Evolutionary conservation across 2,888 invertebrate species (phyloP).

Genomic region (Danaus chrysippus): DNA sequence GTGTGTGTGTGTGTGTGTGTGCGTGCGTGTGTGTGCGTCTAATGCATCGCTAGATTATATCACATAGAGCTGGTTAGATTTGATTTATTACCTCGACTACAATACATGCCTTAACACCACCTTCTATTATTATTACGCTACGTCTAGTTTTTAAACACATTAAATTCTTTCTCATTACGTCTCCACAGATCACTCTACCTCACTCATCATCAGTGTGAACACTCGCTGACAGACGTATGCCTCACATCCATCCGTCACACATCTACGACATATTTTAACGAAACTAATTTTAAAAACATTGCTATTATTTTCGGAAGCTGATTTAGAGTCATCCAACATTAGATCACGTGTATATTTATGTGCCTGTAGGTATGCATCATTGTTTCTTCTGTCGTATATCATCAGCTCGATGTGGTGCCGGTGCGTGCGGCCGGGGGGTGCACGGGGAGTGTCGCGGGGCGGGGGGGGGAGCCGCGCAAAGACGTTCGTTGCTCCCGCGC

Average conservation of each 20-base stretch:
- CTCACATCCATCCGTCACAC: too few relatives aligned
- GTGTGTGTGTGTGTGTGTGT: conserved; percentile 48
- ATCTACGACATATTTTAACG: too few relatives aligned
- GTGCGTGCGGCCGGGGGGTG: conserved; percentile 34
- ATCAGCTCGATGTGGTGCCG: conserved; percentile 36
- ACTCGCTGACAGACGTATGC: too few relatives aligned
- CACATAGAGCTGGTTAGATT: conserved; percentile 51
- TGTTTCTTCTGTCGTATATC: conserved; percentile 15
- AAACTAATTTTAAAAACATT: too few relatives aligned
- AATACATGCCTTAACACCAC: background rate
- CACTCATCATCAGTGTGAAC: too few relatives aligned
- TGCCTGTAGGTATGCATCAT: background rate
- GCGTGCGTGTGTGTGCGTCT: conserved; percentile 60
- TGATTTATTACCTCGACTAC: conserved; percentile 7
- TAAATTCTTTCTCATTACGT: too few relatives aligned
- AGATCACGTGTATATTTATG: too few relatives aligned
- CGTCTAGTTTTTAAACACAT: background rate
- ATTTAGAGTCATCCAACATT: too few relatives aligned
- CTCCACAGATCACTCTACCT: too few relatives aligned
- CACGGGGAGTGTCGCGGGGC: conserved; percentile 34
- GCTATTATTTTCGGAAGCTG: too few relatives aligned
- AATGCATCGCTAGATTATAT: conserved; percentile 64
- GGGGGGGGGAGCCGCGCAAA: conserved; percentile 55
- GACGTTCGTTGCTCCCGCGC: conserved; percentile 77
- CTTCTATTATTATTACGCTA: background rate